A percentile compares a stretch with the other conserved stretches of the same genome.
Conservation (phyloP, 1,140 invertebrate genomes). For the Spodoptera litura region DNA sequence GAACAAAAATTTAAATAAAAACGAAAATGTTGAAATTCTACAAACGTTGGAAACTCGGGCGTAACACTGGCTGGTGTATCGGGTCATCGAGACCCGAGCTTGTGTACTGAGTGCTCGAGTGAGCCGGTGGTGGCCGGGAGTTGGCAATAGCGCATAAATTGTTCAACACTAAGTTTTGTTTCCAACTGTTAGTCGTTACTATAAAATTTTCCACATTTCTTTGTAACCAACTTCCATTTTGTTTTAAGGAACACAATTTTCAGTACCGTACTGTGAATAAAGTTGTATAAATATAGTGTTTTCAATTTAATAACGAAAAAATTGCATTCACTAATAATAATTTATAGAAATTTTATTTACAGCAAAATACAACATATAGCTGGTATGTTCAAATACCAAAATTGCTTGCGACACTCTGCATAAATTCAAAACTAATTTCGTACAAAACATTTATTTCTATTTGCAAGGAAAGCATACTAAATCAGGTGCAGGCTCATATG, state of each 20-base stretch:
- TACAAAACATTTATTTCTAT: constrained; percentile 14
- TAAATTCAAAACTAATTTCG: constrained; percentile 3
- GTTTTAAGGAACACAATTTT: constrained; percentile 15
- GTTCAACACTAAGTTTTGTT: constrained; percentile 18
- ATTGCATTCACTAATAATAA: no score
- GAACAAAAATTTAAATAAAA: background rate
- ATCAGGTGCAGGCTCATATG: background rate
- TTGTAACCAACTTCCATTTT: constrained; percentile 1
- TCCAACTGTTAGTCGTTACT: background rate
- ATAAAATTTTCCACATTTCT: constrained; percentile 25
- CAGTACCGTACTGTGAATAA: background rate
- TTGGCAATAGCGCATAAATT: constrained; percentile 22
- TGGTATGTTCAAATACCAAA: background rate
- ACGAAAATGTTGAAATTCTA: constrained; percentile 3
- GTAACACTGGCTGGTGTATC: constrained; percentile 19
- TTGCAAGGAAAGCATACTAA: constrained; percentile 3
- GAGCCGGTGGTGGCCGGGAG: background rate
- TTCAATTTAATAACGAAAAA: no score
- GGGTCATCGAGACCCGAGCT: constrained; percentile 20
- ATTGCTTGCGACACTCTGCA: background rate
- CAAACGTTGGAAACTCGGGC: constrained; percentile 16
- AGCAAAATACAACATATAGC: background rate
- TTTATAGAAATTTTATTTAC: no score
- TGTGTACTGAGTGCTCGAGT: background rate
- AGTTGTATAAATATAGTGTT: background rate